Evolutionary conservation across 2,888 invertebrate genomes (phyloP).

Genomic region (Phaonia tiefii): DNA sequence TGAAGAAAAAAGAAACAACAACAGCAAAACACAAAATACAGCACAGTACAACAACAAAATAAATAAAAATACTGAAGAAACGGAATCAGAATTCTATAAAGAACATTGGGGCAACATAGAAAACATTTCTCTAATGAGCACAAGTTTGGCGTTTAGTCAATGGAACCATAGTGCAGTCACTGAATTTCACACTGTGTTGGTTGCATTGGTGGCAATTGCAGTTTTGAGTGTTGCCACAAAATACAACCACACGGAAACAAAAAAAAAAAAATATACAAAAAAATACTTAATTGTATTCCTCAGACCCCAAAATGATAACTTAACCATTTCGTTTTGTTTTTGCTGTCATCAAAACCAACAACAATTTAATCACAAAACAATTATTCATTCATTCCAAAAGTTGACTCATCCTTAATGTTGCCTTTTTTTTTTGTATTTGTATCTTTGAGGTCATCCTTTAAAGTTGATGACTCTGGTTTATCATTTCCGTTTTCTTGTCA

Average conservation of each 20-base stretch:
- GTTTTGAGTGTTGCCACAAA: neutral
- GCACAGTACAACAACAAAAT: neutral
- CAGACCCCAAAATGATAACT: neutral
- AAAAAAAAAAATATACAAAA: conserved; percentile 15
- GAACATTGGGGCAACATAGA: neutral
- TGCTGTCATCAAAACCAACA: conserved; percentile 1
- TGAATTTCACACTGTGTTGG: no score
- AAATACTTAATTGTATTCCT: neutral
- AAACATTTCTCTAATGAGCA: conserved; percentile 42
- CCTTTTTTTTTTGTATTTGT: neutral
- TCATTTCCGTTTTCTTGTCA: neutral
- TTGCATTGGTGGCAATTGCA: no score
- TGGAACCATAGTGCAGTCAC: conserved; percentile 41
- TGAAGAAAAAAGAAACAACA: neutral
- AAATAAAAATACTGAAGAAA: neutral
- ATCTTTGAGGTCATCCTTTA: neutral
- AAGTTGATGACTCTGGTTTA: neutral
- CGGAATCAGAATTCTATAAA: conserved; percentile 8
- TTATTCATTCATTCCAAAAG: conserved; percentile 11
- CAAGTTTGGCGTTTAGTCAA: conserved; percentile 51
- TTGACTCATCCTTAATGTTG: conserved; percentile 17
- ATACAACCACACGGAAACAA: neutral
- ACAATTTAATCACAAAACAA: conserved; percentile 1
- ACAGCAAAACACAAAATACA: no score
- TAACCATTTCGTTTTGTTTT: neutral